Conservation (phyloP, 2,113 vertebrate genomes). For the Hassar affinis region DNA sequence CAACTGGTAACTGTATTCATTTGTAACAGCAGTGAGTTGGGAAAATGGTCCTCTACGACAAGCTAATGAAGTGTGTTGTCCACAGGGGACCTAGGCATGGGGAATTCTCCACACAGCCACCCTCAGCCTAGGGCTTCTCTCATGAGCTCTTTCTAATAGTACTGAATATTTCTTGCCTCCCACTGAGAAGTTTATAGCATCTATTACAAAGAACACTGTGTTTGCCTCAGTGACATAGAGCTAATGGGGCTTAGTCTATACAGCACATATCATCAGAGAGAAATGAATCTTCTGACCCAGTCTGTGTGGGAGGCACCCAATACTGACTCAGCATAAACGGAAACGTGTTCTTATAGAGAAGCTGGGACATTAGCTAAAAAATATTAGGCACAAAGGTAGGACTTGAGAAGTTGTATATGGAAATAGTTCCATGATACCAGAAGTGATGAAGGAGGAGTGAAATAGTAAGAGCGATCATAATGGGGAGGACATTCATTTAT, state of each 20-base stretch:
- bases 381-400: background rate
- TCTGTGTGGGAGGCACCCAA: constrained; percentile 58
- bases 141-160: constrained; percentile 28
- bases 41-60: constrained; percentile 7
- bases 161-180: constrained; percentile 48
- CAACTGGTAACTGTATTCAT: constrained; percentile 31
- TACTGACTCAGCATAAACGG: constrained; percentile 66
- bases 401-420: background rate
- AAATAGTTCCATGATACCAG: constrained; percentile 8
- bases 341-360: constrained; percentile 20
- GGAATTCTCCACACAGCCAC: constrained; percentile 53
- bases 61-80: constrained; percentile 47
- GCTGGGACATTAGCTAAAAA: background rate
- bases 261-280: constrained; percentile 62
- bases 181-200: constrained; percentile 57
- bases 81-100: constrained; percentile 38
- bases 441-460: background rate
- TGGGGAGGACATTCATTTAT: background rate
- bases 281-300: constrained; percentile 34
- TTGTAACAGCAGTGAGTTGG: constrained; percentile 8
- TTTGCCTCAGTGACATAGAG: constrained; percentile 60
- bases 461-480: background rate
- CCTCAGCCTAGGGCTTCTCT: constrained; percentile 42
- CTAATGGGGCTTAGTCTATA: constrained; percentile 54
- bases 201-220: constrained; percentile 70